These are phyloP conservation scores for Psittacara wagleri DNA, from an alignment of 2,113 vertebrate species.

Conservation along the genomic window DNA sequence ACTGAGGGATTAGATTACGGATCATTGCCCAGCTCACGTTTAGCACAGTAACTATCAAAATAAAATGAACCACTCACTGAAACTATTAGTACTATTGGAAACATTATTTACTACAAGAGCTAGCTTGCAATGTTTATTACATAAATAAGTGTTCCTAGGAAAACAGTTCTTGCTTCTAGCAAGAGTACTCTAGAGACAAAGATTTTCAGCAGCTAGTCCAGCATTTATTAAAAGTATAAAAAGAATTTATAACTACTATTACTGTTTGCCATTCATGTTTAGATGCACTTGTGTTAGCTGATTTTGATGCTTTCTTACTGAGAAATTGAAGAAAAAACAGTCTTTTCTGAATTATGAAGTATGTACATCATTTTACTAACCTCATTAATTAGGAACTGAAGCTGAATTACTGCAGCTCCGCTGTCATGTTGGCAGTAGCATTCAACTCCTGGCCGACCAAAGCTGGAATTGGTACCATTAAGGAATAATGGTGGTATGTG, in stretches of 20 bases:
- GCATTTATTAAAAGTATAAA: background rate
- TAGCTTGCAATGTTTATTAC: background rate
- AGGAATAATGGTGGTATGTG: conserved; percentile 71
- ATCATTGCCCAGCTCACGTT: background rate
- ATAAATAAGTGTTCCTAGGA: background rate
- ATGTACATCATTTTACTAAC: conserved; percentile 73
- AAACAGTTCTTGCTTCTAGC: background rate
- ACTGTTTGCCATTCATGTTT: background rate
- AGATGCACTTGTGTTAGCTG: background rate
- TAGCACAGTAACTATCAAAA: background rate
- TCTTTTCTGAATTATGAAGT: background rate
- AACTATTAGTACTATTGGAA: background rate
- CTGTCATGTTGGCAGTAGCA: conserved; percentile 98
- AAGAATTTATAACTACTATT: background rate
- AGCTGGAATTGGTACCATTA: conserved; percentile 84
- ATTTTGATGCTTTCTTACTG: background rate
- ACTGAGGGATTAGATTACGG: background rate
- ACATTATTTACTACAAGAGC: background rate
- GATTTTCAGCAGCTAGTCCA: background rate
- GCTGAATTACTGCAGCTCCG: conserved; percentile 93
- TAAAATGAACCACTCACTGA: background rate
- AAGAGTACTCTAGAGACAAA: background rate
- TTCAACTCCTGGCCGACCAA: conserved; percentile 96
- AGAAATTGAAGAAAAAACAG: background rate
- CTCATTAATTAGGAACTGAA: conserved; percentile 99